A percentile compares a stretch with the other conserved stretches of the same genome.
Conservation (phyloP, 2,888 invertebrate genomes). For the Oscheius myriophilus region DNA sequence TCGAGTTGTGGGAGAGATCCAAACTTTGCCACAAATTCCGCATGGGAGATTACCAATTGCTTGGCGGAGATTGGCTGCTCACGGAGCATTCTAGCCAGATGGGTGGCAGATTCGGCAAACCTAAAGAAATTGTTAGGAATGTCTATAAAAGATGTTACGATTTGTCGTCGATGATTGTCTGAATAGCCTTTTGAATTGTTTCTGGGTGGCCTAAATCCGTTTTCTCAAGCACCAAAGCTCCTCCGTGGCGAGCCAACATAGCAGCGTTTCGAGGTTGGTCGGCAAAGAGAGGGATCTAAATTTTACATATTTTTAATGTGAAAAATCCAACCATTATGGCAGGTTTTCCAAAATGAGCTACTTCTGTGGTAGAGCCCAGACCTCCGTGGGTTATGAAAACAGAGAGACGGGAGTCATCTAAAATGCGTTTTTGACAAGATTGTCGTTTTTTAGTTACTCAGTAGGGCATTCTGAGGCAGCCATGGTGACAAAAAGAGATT, state of each 20-base stretch:
- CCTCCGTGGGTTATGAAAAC: slow-evolving; percentile 30
- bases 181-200: slow-evolving; percentile 23
- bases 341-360: slow-evolving; percentile 28
- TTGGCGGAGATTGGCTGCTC: slow-evolving; percentile 4
- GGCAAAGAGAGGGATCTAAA: slow-evolving; percentile 41
- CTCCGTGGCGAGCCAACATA: slow-evolving; percentile 38
- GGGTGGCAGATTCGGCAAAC: neutral
- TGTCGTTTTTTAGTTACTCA: too few species aligned
- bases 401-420: slow-evolving; percentile 29
- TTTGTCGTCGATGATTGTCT: slow-evolving; percentile 5
- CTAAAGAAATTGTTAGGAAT: neutral
- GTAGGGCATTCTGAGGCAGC: slow-evolving; percentile 53
- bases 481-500: slow-evolving; percentile 51
- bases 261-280: slow-evolving; percentile 42
- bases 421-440: slow-evolving; percentile 47
- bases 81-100: slow-evolving; percentile 6
- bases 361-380: slow-evolving; percentile 15
- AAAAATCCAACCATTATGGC: slow-evolving; percentile 26
- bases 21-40: slow-evolving; percentile 21
- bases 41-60: slow-evolving; percentile 1
- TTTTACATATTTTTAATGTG: too few species aligned
- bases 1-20: slow-evolving; percentile 11
- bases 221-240: slow-evolving; percentile 33
- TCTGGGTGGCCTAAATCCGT: slow-evolving; percentile 27
- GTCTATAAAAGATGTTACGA: neutral